Base-by-base conservation (phyloP, 2,888 invertebrate genomes). In the Marasmarcha lunaedactyla region DNA sequence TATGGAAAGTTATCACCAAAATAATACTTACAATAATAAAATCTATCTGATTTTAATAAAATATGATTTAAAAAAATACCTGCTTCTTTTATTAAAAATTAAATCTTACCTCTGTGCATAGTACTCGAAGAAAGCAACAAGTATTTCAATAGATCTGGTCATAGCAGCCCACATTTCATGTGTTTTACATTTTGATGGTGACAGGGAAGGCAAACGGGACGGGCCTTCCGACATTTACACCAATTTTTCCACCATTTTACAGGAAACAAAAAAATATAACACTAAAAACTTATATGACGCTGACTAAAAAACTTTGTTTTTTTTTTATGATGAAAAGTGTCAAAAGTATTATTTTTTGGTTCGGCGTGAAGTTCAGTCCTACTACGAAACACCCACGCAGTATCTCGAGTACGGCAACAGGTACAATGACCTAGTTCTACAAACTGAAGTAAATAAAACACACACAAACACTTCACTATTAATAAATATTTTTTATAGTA, bases 121-220 rank as follows among this genome's bases (percentile, higher is more conserved):
- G 68, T 91, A 92, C 69, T 92, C 92, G 86, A 92, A 90, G 85
- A 92, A 90, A 39, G 91, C 91, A 47, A 91, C 91, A 62, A 92
- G 86, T 63, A 92, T 90, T 83, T 92, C 92, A 69, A 92, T 86
- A 46, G 91, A 92, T 62, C 91, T 87, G 51, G 91, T 88, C 85
- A 92, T 90, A 46, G 91, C 90, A 51, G 90, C 89, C 92, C 92
- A 92, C 91, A 92, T 91, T 77, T 86, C 87, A 74, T 86, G 76
- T 41, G 77, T 71, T 66, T 78, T 81, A 73, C 83, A 83, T 79
- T 77, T 76, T 79, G 83, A 63, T 44, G 60, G 62, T 45, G 67
- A 48, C 41, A 58, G 45, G 25, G 70, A 64, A 9, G 71, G 67
- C 35, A 67, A 40, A 11, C 70, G 54, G 1, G 77, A 66, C 46